Conservation (phyloP, 1,140 invertebrate species). For the Heliconius hewitsoni region DNA sequence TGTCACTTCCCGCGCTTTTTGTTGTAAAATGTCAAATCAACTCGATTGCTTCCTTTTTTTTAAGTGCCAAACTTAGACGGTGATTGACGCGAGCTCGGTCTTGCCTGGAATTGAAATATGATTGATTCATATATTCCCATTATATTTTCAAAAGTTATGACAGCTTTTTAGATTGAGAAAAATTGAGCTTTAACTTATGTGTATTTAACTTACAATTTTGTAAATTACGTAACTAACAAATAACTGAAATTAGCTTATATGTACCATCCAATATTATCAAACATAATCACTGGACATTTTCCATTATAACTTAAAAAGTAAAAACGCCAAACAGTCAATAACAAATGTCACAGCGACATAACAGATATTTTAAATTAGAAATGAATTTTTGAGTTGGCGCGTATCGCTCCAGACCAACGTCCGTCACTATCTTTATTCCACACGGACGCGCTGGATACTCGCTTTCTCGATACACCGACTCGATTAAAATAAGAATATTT, state of each 20-base stretch:
- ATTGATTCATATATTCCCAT: slow-evolving; percentile 60
- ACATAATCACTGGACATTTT: background rate
- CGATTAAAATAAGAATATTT: slow-evolving; percentile 77
- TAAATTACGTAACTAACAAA: too few species aligned
- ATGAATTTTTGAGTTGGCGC: slow-evolving; percentile 60
- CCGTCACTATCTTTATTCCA: slow-evolving; percentile 76
- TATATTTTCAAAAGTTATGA: slow-evolving; percentile 47
- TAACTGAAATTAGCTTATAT: too few species aligned
- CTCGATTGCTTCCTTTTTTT: slow-evolving; percentile 74
- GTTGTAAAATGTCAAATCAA: slow-evolving; percentile 66
- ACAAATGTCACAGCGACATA: slow-evolving; percentile 25
- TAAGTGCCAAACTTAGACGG: slow-evolving; percentile 64
- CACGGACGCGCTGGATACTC: slow-evolving; percentile 69
- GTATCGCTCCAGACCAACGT: slow-evolving; percentile 61
- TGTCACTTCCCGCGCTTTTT: slow-evolving; percentile 64
- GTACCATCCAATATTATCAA: background rate
- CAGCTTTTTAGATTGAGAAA: slow-evolving; percentile 41
- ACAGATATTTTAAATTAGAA: slow-evolving; percentile 69
- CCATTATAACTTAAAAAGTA: background rate
- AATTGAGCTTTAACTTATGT: background rate
- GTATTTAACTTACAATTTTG: too few species aligned
- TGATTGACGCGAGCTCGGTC: slow-evolving; percentile 62
- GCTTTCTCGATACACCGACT: slow-evolving; percentile 65
- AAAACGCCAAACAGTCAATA: slow-evolving; percentile 24
- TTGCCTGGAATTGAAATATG: slow-evolving; percentile 60